phyloP scores from a whole-genome alignment of 2,888 invertebrate species.

The Patella caerulea region DNA sequence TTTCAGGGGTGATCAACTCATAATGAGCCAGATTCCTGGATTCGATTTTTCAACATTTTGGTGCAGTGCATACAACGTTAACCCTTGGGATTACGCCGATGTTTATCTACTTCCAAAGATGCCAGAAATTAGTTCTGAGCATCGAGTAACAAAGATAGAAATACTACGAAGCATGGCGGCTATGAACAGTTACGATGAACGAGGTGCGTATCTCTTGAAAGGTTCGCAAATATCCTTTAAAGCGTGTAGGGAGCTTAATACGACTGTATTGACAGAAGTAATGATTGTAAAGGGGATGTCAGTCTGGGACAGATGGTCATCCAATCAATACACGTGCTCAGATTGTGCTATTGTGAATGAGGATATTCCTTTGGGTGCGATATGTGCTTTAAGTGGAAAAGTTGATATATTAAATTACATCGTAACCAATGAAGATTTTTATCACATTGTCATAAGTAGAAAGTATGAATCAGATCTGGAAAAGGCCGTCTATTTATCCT shows the following conservation, averaged over 20 bases:
- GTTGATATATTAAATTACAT: not conserved
- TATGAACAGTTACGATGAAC: not conserved
- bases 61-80: not conserved
- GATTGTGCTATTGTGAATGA: not conserved
- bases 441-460: not conserved
- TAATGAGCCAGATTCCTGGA: not conserved
- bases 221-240: not conserved
- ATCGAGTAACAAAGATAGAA: not conserved
- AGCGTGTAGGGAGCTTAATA: not conserved
- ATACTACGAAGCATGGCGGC: not conserved
- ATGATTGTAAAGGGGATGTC: not conserved
- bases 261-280: not conserved
- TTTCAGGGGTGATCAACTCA: not conserved
- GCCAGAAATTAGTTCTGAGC: not conserved
- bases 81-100: conserved; percentile 1
- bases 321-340: not conserved
- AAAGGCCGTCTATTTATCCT: not conserved
- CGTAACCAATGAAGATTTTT: not conserved
- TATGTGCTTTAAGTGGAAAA: not conserved
- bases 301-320: not conserved
- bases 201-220: not conserved
- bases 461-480: not conserved
- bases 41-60: not conserved
- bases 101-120: not conserved
- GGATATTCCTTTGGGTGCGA: not conserved